phyloP scores from a whole-genome alignment of 2,888 invertebrate species.

The Cacoxenus indagator region DNA sequence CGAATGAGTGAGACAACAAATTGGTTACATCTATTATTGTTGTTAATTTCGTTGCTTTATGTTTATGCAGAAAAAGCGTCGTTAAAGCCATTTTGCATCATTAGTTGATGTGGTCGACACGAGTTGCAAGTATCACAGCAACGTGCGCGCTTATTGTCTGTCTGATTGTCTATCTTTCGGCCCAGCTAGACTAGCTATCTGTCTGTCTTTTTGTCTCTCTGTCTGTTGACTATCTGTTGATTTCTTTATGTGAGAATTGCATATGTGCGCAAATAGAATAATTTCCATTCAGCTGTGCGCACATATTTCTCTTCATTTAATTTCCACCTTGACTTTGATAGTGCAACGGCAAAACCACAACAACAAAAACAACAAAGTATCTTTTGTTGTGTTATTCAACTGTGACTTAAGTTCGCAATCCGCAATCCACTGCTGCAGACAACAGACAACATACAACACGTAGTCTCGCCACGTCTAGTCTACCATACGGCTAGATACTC shows the following conservation, averaged over 20 bases:
- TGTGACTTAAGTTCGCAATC: slow-evolving; percentile 2
- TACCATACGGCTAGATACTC: no score
- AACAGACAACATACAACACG: background rate
- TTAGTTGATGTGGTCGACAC: slow-evolving; percentile 54
- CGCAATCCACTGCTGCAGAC: slow-evolving; percentile 1
- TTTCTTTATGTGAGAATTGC: slow-evolving; percentile 54
- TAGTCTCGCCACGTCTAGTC: slow-evolving; percentile 2
- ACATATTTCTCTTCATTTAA: slow-evolving; percentile 54
- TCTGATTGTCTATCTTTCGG: background rate
- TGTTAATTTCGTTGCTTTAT: slow-evolving; percentile 28
- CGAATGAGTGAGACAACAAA: slow-evolving; percentile 54
- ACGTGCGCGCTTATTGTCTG: background rate
- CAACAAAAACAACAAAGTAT: background rate
- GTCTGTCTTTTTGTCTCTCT: background rate
- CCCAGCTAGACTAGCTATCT: background rate
- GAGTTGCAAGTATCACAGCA: background rate
- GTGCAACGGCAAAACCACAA: slow-evolving; percentile 44
- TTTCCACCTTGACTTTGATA: slow-evolving; percentile 62
- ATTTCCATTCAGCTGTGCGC: slow-evolving; percentile 33
- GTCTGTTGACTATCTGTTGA: background rate
- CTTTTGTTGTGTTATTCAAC: slow-evolving; percentile 1
- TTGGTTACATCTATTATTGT: slow-evolving; percentile 40
- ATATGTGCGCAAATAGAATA: slow-evolving; percentile 43
- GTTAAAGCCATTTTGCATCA: slow-evolving; percentile 68
- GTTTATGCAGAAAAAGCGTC: slow-evolving; percentile 45